These are phyloP conservation scores for Tribolium castaneum DNA, from an alignment of 1,140 invertebrate genomes.

Conservation along the genomic window DNA sequence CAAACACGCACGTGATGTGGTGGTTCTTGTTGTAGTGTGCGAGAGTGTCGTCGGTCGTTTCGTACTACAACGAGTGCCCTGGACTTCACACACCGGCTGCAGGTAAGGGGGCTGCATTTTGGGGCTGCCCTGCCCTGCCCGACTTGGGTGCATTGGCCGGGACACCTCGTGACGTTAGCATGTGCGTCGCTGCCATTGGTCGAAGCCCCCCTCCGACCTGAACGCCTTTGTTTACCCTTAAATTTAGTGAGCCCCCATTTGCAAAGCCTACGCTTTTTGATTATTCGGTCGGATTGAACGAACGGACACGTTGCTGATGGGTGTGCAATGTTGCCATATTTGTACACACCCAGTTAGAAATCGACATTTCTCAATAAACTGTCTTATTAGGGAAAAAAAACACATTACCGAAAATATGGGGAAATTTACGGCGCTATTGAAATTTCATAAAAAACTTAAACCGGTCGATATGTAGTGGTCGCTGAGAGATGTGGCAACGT, in stretches of 20 bases:
- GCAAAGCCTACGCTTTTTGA: neutral
- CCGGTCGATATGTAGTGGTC: neutral
- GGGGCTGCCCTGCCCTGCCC: neutral
- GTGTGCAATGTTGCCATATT: neutral
- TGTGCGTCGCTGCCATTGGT: conserved; percentile 53
- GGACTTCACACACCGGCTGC: neutral
- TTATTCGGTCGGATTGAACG: too few relatives aligned
- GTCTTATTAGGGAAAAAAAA: too few relatives aligned
- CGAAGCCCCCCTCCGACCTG: conserved; percentile 13
- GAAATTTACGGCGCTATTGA: neutral
- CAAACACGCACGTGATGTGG: conserved; percentile 45
- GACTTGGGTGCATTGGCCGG: conserved; percentile 48
- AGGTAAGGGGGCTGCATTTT: neutral
- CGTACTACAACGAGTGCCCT: neutral
- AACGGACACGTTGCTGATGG: conserved; percentile 13
- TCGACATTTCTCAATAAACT: too few relatives aligned
- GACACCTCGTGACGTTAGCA: conserved; percentile 54
- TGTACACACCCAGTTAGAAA: neutral
- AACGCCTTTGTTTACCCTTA: neutral
- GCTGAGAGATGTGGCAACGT: neutral
- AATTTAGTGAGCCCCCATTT: neutral
- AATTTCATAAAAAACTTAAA: neutral
- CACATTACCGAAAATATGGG: too few relatives aligned
- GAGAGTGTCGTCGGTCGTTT: neutral
- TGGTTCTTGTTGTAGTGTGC: conserved; percentile 9